phyloP scores from a whole-genome alignment of 2,113 vertebrate genomes.

The Cynopterus brachyotis region DNA sequence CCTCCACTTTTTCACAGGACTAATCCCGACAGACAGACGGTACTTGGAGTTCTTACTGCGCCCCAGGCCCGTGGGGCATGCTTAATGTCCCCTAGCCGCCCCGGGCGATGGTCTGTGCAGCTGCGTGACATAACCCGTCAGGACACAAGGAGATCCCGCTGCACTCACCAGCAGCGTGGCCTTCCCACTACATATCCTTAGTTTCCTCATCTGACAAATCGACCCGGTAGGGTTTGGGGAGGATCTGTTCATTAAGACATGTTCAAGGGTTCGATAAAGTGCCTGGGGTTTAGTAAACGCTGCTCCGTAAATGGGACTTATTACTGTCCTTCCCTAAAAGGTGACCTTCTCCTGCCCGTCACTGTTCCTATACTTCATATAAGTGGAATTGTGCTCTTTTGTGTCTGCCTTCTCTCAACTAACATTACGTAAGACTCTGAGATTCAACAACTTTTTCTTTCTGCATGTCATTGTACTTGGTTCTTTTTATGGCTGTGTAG shows the following conservation, averaged over 20 bases:
- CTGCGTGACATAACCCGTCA: accelerated
- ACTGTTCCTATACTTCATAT: neutral
- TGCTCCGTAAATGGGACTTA: neutral
- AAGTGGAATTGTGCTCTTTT: neutral
- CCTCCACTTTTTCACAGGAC: neutral
- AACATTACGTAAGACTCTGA: neutral
- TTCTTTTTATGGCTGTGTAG: neutral
- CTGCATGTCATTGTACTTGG: neutral
- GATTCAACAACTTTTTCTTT: neutral
- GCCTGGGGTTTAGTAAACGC: neutral
- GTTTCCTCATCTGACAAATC: neutral
- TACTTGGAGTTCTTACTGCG: neutral
- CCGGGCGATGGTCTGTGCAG: accelerated
- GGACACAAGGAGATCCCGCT: neutral
- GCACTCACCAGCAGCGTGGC: accelerated
- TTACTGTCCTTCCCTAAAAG: neutral
- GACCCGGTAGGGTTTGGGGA: accelerated
- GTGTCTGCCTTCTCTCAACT: neutral
- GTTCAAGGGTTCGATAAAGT: neutral
- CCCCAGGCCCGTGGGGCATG: neutral
- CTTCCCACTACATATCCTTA: neutral
- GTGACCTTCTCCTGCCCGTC: neutral
- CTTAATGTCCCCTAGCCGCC: accelerated
- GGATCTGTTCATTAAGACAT: neutral
- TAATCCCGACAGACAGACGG: neutral